phyloP scores from a whole-genome alignment of 2,797 vertebrate genomes.

The Cynodonichthys magdalenae region DNA sequence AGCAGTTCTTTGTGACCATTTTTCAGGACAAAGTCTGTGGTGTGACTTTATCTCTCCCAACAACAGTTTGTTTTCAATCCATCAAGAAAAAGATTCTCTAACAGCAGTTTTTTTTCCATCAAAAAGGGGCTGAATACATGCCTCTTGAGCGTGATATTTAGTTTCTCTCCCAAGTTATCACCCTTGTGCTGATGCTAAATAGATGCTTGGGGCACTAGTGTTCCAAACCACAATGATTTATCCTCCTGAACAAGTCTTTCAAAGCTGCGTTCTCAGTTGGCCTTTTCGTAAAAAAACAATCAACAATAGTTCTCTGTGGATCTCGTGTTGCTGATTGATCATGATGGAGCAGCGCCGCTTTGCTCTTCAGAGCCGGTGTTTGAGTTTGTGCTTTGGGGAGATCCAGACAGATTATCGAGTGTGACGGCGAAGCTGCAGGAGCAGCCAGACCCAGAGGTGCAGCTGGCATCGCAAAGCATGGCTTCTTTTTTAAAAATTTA shows the following conservation, averaged over 20 bases:
- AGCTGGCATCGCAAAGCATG: conserved; percentile 62
- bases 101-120: conserved; percentile 58
- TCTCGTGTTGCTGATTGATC: conserved; percentile 68
- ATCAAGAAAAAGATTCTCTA: conserved; percentile 71
- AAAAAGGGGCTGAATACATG: conserved; percentile 61
- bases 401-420: conserved; percentile 77
- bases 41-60: conserved; percentile 44
- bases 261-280: conserved; percentile 49
- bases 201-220: conserved; percentile 59
- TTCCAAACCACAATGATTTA: conserved; percentile 58
- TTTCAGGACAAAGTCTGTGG: conserved; percentile 56
- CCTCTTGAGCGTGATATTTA: conserved; percentile 53
- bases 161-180: conserved; percentile 72
- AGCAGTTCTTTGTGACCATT: conserved; percentile 32
- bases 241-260: conserved; percentile 43
- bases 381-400: conserved; percentile 79
- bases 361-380: conserved; percentile 68
- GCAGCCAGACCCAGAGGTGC: conserved; percentile 59
- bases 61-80: conserved; percentile 70
- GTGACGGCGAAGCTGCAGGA: conserved; percentile 54
- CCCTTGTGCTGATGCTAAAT: conserved; percentile 72
- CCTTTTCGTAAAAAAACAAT: conserved; percentile 38
- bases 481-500: conserved; percentile 50
- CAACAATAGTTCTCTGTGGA: conserved; percentile 46
- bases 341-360: conserved; percentile 54